phyloP scores from a whole-genome alignment of 2,888 invertebrate genomes.

The Lasioglossum oenotherae region DNA sequence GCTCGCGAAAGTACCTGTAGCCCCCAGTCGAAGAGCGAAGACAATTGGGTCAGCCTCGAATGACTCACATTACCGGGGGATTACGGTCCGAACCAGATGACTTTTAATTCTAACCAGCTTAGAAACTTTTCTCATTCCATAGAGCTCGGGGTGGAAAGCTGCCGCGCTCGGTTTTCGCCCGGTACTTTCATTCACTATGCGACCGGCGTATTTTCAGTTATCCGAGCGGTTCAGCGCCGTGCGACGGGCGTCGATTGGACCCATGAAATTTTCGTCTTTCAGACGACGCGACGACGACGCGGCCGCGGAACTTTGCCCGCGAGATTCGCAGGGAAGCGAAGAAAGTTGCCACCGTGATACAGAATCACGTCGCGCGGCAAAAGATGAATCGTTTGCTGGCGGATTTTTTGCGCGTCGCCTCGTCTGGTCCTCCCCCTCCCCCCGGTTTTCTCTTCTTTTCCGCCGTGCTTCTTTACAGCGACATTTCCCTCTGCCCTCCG shows the following conservation, averaged over 20 bases:
- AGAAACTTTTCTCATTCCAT: conserved; percentile 70
- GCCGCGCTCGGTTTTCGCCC: conserved; percentile 44
- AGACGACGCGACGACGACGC: not conserved
- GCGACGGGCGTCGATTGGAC: conserved; percentile 42
- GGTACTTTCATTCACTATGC: conserved; percentile 66
- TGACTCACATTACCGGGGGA: conserved; percentile 64
- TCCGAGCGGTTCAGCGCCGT: conserved; percentile 25
- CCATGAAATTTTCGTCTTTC: conserved; percentile 57
- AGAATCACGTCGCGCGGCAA: conserved; percentile 66
- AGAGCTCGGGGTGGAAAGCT: conserved; percentile 33
- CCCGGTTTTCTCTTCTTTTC: conserved; percentile 6
- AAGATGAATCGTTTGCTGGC: conserved; percentile 67
- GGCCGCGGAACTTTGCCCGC: conserved; percentile 50
- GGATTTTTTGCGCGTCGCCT: conserved; percentile 53
- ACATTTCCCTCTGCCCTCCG: conserved; percentile 14
- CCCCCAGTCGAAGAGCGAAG: conserved; percentile 22
- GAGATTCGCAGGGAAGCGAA: conserved; percentile 61
- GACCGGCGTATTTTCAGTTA: conserved; percentile 68
- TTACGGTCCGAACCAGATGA: conserved; percentile 64
- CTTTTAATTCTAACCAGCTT: conserved; percentile 66
- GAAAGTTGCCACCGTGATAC: conserved; percentile 57
- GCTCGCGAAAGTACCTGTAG: conserved; percentile 28
- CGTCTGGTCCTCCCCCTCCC: too few species aligned
- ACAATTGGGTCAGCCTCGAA: conserved; percentile 61
- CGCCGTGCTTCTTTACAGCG: conserved; percentile 32